Evolutionary conservation across 2,113 vertebrate genomes (phyloP).

Genomic region (Cyphomyrus discorhynchus): DNA sequence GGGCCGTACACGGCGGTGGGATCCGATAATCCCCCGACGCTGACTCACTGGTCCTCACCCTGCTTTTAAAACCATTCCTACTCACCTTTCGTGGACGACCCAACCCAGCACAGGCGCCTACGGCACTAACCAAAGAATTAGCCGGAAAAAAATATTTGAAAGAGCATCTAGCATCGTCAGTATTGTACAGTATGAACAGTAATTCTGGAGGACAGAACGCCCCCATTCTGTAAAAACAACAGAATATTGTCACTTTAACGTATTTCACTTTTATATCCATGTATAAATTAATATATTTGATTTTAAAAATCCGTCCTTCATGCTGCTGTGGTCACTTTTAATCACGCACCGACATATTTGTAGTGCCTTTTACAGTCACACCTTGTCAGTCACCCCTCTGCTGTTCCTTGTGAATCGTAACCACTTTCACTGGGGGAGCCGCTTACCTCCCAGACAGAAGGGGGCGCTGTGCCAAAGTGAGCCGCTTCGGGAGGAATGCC

Average conservation of each 20-base stretch:
- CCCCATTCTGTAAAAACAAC: neutral
- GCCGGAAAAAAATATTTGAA: neutral
- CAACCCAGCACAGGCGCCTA: neutral
- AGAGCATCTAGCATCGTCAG: neutral
- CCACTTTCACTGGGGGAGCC: neutral
- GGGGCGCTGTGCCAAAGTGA: too few relatives aligned
- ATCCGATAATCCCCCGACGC: neutral
- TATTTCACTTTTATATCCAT: neutral
- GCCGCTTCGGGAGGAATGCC: neutral
- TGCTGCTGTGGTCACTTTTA: neutral
- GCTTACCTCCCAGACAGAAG: neutral
- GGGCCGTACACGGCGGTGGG: neutral
- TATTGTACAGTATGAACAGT: neutral
- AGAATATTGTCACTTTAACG: neutral
- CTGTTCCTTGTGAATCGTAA: neutral
- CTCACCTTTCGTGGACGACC: neutral
- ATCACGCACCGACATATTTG: neutral
- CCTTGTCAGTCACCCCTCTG: neutral
- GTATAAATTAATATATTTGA: neutral
- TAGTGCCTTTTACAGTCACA: neutral
- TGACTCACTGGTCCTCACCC: neutral
- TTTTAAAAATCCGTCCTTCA: neutral
- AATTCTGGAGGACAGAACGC: neutral
- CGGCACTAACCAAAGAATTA: neutral
- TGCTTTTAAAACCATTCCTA: neutral